A percentile compares a stretch with the other conserved stretches of the same genome.
Conservation (phyloP, 2,888 invertebrate genomes). For the Acleris laterana region DNA sequence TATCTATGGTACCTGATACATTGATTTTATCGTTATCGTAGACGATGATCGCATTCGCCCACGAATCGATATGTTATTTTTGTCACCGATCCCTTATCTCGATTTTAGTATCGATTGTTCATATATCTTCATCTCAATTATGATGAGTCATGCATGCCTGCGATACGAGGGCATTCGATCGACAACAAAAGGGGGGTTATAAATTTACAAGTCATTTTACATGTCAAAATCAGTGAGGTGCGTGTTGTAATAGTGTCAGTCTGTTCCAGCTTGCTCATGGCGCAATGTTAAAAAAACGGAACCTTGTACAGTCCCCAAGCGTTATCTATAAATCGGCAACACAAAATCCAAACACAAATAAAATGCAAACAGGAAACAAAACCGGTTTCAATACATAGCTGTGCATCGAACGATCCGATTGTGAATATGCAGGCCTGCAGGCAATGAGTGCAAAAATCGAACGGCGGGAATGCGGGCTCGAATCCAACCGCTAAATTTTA, state of each 20-base stretch:
- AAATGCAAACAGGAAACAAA: conserved; percentile 57
- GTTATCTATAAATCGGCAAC: conserved; percentile 13
- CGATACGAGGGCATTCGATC: conserved; percentile 16
- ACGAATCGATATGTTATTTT: conserved; percentile 54
- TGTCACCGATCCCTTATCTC: conserved; percentile 56
- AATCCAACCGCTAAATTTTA: conserved; percentile 46
- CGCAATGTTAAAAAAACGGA: conserved; percentile 21
- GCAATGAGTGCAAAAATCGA: conserved; percentile 74
- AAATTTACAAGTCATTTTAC: conserved; percentile 44
- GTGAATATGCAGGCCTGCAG: conserved; percentile 69
- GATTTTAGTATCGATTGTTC: conserved; percentile 50
- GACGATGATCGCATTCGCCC: conserved; percentile 48
- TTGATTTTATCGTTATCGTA: conserved; percentile 45
- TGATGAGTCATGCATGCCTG: conserved; percentile 49
- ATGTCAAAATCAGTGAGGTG: conserved; percentile 18
- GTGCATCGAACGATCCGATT: conserved; percentile 65
- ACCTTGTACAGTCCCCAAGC: conserved; percentile 14
- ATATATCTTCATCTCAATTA: conserved; percentile 46
- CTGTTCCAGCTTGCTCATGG: background rate
- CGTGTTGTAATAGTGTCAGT: conserved; percentile 7
- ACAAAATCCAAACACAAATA: conserved; percentile 49
- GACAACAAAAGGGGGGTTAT: conserved; percentile 36
- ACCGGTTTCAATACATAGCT: conserved; percentile 59
- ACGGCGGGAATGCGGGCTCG: conserved; percentile 70
- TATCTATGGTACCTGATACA: conserved; percentile 43